Evolutionary conservation across 2,888 invertebrate species (phyloP).

Genomic region (Agriopis leucophaearia): DNA sequence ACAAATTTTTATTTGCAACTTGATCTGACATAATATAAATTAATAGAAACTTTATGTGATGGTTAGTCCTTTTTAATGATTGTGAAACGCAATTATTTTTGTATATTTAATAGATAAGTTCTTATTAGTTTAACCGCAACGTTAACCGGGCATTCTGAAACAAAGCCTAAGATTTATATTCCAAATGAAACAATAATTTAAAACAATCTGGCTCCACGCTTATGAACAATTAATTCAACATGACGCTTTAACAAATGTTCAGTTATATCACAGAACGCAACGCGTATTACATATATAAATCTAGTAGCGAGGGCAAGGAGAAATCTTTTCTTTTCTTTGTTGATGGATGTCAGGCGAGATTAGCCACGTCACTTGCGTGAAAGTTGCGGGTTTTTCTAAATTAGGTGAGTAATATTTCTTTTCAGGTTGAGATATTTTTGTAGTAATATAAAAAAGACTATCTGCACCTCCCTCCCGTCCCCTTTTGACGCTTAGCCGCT

Average conservation of each 20-base stretch:
- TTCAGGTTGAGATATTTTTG: conserved; percentile 1
- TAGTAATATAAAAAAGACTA: neutral
- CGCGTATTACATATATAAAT: conserved; percentile 8
- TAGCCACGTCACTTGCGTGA: conserved; percentile 24
- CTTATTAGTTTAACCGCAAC: no score
- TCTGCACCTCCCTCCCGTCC: no score
- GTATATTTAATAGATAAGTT: no score
- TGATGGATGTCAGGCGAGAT: conserved; percentile 26
- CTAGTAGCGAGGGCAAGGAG: conserved; percentile 10
- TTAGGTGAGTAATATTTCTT: conserved; percentile 17
- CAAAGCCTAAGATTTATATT: neutral
- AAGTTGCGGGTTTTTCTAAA: conserved; percentile 23
- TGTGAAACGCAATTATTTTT: no score
- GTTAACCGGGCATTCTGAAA: no score
- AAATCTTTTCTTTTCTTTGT: conserved; percentile 32
- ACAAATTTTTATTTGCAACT: no score
- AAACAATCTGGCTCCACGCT: neutral
- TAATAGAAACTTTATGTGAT: no score
- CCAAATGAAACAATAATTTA: neutral
- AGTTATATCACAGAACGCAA: conserved; percentile 17
- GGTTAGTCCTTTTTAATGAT: no score
- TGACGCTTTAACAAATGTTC: conserved; percentile 14
- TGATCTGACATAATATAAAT: no score
- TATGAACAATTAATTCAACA: neutral
- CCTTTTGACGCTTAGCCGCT: no score